phyloP scores from a whole-genome alignment of 1,140 invertebrate species.

The Neodiprion lecontei region DNA sequence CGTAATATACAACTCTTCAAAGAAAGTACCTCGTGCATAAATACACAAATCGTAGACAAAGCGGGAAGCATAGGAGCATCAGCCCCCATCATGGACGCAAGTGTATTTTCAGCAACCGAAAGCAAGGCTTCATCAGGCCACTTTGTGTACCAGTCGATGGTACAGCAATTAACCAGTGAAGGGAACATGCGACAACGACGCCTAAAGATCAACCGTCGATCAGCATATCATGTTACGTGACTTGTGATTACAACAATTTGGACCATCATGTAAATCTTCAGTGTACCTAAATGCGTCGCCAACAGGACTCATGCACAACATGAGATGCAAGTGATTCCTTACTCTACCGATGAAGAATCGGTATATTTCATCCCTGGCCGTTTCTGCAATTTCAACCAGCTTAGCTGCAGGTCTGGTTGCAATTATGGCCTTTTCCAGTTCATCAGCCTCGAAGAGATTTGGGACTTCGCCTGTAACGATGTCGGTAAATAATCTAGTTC shows the following conservation, averaged over 20 bases:
- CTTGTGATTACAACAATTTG: too few species aligned
- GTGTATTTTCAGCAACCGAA: conserved; percentile 74
- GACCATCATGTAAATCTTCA: neutral
- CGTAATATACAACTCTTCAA: conserved; percentile 17
- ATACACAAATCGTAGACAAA: conserved; percentile 75
- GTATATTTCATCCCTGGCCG: conserved; percentile 79
- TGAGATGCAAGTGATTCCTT: conserved; percentile 80
- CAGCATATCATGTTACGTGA: neutral
- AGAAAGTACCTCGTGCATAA: conserved; percentile 71
- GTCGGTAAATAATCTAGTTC: conserved; percentile 33
- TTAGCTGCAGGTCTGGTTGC: conserved; percentile 74
- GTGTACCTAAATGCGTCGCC: conserved; percentile 80
- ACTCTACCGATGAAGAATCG: conserved; percentile 84
- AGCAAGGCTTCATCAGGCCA: conserved; percentile 90
- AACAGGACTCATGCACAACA: conserved; percentile 89
- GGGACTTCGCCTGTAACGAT: conserved; percentile 74
- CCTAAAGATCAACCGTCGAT: conserved; percentile 48
- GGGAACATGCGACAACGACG: conserved; percentile 85
- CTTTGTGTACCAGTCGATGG: conserved; percentile 91
- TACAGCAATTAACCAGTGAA: conserved; percentile 91
- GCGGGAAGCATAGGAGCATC: conserved; percentile 58
- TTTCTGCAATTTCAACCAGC: conserved; percentile 71
- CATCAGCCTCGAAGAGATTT: conserved; percentile 85
- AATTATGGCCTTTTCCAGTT: conserved; percentile 82
- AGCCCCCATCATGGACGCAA: conserved; percentile 59